Conservation (phyloP, 2,888 invertebrate genomes). For the Iselma pallidipennis region DNA sequence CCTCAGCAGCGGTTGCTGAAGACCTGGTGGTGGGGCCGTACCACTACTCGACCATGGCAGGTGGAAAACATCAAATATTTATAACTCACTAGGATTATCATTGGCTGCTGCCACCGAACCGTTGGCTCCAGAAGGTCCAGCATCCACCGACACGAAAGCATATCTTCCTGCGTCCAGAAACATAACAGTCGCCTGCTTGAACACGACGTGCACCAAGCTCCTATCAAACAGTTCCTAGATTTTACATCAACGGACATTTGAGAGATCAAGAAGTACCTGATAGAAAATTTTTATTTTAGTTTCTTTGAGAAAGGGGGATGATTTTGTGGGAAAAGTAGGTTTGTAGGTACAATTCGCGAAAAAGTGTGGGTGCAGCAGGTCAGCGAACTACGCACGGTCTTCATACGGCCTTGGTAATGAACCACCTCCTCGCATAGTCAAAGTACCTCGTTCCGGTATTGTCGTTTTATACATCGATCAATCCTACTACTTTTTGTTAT, state of each 20-base stretch:
- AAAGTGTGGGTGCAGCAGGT: slow-evolving; percentile 33
- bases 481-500: neutral
- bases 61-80: slow-evolving; percentile 50
- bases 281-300: neutral
- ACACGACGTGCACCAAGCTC: too few species aligned
- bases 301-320: neutral
- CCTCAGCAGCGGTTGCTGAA: slow-evolving; percentile 44
- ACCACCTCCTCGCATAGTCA: slow-evolving; percentile 21
- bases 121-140: slow-evolving; percentile 4
- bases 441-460: neutral
- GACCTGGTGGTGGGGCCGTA: slow-evolving; percentile 49
- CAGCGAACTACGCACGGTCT: slow-evolving; percentile 38
- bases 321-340: neutral
- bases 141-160: neutral
- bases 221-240: neutral
- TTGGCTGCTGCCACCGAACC: slow-evolving; percentile 39
- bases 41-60: slow-evolving; percentile 49
- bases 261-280: neutral
- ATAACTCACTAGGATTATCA: slow-evolving; percentile 44
- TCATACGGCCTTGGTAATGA: slow-evolving; percentile 46
- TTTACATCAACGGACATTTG: too few species aligned
- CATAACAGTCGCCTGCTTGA: neutral
- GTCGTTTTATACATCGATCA: neutral
- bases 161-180: neutral
- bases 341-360: neutral